Conservation (phyloP, 2,888 invertebrate species). For the Octodonta nipae region DNA sequence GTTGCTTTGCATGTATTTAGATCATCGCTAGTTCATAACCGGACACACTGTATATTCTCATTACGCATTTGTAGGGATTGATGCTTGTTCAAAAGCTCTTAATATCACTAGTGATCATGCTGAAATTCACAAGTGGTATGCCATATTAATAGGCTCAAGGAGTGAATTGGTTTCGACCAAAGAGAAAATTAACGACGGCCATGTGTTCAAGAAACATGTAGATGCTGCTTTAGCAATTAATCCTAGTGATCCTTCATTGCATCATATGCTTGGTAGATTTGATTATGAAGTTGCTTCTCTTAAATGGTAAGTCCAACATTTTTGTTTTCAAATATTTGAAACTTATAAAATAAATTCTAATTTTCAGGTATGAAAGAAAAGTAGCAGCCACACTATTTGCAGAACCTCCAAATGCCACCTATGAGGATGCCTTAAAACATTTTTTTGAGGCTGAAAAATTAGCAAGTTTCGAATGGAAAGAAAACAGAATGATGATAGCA, state of each 20-base stretch:
- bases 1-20: no score
- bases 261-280: conserved; percentile 59
- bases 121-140: conserved; percentile 61
- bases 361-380: conserved; percentile 48
- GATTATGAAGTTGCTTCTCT: conserved; percentile 44
- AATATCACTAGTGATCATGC: conserved; percentile 37
- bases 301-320: conserved; percentile 24
- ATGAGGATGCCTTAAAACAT: conserved; percentile 46
- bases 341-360: background rate
- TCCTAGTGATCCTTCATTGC: conserved; percentile 47
- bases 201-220: conserved; percentile 53
- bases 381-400: conserved; percentile 51
- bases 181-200: conserved; percentile 53
- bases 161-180: conserved; percentile 46
- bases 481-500: conserved; percentile 43
- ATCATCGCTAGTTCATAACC: no score
- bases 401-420: conserved; percentile 47
- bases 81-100: conserved; percentile 43
- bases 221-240: conserved; percentile 47
- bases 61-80: conserved; percentile 42
- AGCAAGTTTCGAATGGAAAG: conserved; percentile 40
- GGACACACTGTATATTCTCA: no score
- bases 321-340: background rate
- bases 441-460: conserved; percentile 43
- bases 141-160: conserved; percentile 45